A percentile compares a stretch with the other conserved stretches of the same genome.
Conservation (phyloP, 2,113 vertebrate genomes). For the Junco hyemalis region DNA sequence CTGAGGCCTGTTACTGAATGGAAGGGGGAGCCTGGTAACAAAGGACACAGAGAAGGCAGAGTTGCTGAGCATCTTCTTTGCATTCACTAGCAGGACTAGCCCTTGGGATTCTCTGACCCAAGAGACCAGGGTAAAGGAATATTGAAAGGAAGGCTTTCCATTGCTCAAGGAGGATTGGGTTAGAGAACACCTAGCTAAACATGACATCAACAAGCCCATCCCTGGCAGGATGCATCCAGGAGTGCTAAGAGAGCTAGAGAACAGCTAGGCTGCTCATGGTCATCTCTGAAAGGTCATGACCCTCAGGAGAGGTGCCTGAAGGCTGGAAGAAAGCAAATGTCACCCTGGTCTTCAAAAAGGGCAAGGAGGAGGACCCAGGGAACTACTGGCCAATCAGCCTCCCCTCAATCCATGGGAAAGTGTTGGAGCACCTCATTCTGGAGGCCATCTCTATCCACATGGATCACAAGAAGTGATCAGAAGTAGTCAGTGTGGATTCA, state of each 20-base stretch:
- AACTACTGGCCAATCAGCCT: background rate
- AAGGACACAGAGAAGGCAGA: accelerated
- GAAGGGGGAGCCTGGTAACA: too few relatives aligned
- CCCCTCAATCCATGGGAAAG: background rate
- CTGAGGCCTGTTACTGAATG: background rate
- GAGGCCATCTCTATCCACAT: background rate
- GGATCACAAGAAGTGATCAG: background rate
- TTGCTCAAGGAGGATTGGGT: background rate
- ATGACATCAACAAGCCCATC: accelerated
- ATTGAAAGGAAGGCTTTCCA: background rate
- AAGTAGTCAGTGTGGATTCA: background rate
- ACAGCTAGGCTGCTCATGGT: accelerated
- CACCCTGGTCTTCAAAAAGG: background rate
- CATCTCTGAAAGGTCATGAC: background rate
- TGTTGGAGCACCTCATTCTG: background rate
- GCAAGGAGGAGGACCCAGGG: background rate
- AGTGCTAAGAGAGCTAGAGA: background rate
- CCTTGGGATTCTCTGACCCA: background rate
- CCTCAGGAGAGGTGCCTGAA: background rate
- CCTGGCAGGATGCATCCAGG: accelerated
- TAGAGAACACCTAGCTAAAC: background rate
- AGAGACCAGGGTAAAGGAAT: background rate
- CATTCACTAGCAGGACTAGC: background rate
- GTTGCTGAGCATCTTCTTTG: background rate
- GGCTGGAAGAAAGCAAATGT: background rate